Percentiles rank a stretch among this genome's conserved stretches.
phyloP scores from a whole-genome alignment of 1,140 invertebrate genomes.

The Drosophila teissieri region DNA sequence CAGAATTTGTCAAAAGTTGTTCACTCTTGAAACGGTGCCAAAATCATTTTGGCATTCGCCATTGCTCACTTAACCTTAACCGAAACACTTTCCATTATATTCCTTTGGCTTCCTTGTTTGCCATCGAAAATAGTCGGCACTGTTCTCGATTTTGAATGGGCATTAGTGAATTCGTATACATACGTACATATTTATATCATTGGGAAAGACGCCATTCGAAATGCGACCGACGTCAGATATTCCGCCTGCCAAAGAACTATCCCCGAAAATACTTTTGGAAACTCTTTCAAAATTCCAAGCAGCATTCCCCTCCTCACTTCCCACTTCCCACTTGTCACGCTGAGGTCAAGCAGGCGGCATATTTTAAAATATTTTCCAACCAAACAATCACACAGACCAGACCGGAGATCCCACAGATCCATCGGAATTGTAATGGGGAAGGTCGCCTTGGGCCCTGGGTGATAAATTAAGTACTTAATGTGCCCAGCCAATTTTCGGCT shows the following conservation, averaged over 20 bases:
- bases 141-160: slow-evolving; percentile 47
- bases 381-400: slow-evolving; percentile 12
- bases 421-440: slow-evolving; percentile 43
- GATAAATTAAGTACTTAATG: slow-evolving; percentile 76
- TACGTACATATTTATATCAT: no score
- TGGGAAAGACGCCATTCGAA: slow-evolving; percentile 39
- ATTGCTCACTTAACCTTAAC: slow-evolving; percentile 56
- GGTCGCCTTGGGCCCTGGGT: slow-evolving; percentile 47
- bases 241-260: slow-evolving; percentile 1
- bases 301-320: neutral
- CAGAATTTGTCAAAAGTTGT: slow-evolving; percentile 66
- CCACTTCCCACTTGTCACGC: slow-evolving; percentile 19
- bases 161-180: slow-evolving; percentile 55
- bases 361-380: slow-evolving; percentile 56
- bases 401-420: neutral
- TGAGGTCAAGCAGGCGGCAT: slow-evolving; percentile 52
- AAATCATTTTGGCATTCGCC: slow-evolving; percentile 39
- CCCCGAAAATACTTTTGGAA: slow-evolving; percentile 36
- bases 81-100: slow-evolving; percentile 41
- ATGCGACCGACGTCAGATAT: slow-evolving; percentile 12
- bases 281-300: slow-evolving; percentile 52
- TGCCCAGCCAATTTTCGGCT: slow-evolving; percentile 37
- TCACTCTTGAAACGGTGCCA: slow-evolving; percentile 44
- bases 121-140: slow-evolving; percentile 40
- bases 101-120: slow-evolving; percentile 15